phyloP scores from a whole-genome alignment of 2,113 vertebrate species.

The Varanus salvator region DNA sequence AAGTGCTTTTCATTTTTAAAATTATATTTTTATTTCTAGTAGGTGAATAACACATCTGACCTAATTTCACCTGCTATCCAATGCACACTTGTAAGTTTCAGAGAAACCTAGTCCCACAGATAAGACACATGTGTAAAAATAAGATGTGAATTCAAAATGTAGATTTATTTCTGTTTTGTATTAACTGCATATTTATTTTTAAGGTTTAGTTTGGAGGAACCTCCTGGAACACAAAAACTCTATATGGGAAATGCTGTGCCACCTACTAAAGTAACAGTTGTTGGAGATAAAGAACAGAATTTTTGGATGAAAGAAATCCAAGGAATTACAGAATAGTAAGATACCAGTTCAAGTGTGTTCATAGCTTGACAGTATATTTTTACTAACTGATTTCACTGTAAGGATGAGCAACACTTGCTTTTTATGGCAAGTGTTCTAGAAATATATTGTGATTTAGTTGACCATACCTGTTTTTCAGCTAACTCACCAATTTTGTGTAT shows the following conservation, averaged over 20 bases:
- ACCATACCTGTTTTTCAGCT: background rate
- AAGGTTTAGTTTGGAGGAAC: conserved; percentile 91
- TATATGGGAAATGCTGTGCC: conserved; percentile 82
- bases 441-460: background rate
- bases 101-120: background rate
- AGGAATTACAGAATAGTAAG: conserved; percentile 92
- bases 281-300: conserved; percentile 91
- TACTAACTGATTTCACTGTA: background rate
- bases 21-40: background rate
- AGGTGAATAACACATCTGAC: background rate
- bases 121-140: too few relatives aligned
- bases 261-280: conserved; percentile 83
- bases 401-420: background rate
- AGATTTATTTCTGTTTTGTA: conserved; percentile 31
- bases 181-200: conserved; percentile 17
- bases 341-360: conserved; percentile 8
- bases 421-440: background rate
- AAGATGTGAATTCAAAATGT: background rate
- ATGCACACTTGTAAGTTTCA: background rate
- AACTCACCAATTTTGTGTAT: background rate
- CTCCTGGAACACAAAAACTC: conserved; percentile 84
- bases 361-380: background rate
- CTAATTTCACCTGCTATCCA: background rate
- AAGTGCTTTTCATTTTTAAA: background rate
- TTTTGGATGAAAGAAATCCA: conserved; percentile 93